Evolutionary conservation across 1,140 invertebrate genomes (phyloP), one percentile per base, ranked within the genome.

Genomic region (Globodera rostochiensis): DNA sequence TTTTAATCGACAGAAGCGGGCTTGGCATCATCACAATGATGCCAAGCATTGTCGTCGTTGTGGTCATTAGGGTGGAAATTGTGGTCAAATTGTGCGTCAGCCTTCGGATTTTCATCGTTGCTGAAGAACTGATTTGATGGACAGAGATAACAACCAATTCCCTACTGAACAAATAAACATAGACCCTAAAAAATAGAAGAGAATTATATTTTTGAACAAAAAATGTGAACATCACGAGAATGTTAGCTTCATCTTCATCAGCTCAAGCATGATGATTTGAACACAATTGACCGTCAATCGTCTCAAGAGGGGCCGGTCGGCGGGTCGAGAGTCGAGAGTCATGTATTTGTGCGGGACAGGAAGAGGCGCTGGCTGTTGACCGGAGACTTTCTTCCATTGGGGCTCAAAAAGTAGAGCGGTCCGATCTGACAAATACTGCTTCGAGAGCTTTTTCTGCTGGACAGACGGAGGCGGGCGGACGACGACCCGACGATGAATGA

Each of bases 271-370:
- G 57, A 64, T 36, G 50, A 53, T 64, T 64, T 64, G 57, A 64
- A 64, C 57, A 64, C 57, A 64, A 64, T 64, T 64, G 57, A 64
- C 57, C 57, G 19, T 64, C 57, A 64, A 64, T 64, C 57, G 57
- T 64, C 57, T 64, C 57, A 19, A 64, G 57, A 64, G 57, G 15
- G 6, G 57, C 13, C 57, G 57, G 11, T 15, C 57, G 57, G 19
- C 6, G 57, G 57, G 57, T 19, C 11, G 36, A 36, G 53, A 15
- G 57, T 64, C 57, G 57, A 64, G 57, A 64, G 57, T 64, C 57
- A 64, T 15, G 57, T 19, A 64, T 64, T 64, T 64, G 57, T 15
- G 57, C 13, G 13, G 57, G 11, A 64, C 13, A 13, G 57, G 57
- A 64, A 64, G 57, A 64, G 57, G 57, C 5, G 13, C 57, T 64